Percentiles rank a stretch among this genome's conserved stretches.
Evolutionary conservation across 2,113 vertebrate species (phyloP).

Genomic region (Burhinus oedicnemus): DNA sequence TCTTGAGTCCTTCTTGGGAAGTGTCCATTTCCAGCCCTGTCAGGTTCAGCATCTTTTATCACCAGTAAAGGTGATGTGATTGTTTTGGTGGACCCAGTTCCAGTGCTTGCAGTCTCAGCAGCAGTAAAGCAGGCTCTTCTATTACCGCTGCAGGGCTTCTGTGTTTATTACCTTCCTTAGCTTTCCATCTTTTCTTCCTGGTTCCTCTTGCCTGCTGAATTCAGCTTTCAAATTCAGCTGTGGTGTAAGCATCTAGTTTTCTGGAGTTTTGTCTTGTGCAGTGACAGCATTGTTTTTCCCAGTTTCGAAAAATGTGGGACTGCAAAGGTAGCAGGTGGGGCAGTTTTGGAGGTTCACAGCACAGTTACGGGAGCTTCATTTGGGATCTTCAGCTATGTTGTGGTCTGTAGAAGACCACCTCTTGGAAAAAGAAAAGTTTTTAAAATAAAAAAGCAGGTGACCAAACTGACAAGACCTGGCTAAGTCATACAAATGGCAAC

Average conservation of each 20-base stretch:
- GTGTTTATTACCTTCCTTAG: neutral
- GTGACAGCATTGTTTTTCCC: neutral
- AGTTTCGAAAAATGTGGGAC: fast-evolving
- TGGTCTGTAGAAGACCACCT: neutral
- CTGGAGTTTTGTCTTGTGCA: fast-evolving
- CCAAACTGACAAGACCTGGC: fast-evolving
- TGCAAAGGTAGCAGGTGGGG: neutral
- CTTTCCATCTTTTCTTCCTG: neutral
- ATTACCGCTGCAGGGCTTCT: neutral
- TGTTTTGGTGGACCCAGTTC: neutral
- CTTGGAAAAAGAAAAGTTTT: neutral
- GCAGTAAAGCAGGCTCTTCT: neutral
- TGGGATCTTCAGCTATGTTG: neutral
- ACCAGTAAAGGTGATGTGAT: neutral
- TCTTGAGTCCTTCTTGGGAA: neutral
- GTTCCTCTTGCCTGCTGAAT: neutral
- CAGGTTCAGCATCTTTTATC: neutral
- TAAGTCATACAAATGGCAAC: neutral
- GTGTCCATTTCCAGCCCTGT: neutral
- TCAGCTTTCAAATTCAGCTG: neutral
- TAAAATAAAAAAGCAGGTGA: neutral
- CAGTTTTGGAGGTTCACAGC: neutral
- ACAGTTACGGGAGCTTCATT: neutral
- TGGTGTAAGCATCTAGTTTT: neutral
- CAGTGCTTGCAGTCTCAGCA: neutral